Conservation (phyloP, 2,888 invertebrate species). For the Helobdella robusta region DNA sequence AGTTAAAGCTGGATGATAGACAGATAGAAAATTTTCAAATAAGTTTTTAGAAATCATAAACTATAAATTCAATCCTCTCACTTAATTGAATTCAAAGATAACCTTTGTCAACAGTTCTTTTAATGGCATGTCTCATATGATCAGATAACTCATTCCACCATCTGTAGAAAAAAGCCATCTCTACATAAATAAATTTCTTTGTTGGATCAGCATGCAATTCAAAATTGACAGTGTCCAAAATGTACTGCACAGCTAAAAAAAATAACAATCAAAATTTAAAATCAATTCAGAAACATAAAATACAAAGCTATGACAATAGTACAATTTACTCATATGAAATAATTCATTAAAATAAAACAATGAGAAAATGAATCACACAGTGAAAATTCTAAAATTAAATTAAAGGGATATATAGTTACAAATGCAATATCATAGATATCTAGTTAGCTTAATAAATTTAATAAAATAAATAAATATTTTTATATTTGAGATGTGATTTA, state of each 20-base stretch:
- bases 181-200: conserved; percentile 73
- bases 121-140: conserved; percentile 57
- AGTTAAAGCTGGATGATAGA: too few relatives aligned
- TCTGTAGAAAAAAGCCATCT: conserved; percentile 75
- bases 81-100: too few relatives aligned
- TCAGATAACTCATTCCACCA: conserved; percentile 69
- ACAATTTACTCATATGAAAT: too few relatives aligned
- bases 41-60: too few relatives aligned
- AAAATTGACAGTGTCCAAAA: conserved; percentile 72
- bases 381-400: not conserved
- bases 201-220: conserved; percentile 62
- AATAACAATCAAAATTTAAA: not conserved
- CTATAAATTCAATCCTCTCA: too few relatives aligned
- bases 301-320: too few relatives aligned
- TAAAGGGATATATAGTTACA: not conserved
- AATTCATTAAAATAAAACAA: too few relatives aligned
- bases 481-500: not conserved
- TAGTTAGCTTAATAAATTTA: not conserved
- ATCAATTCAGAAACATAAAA: too few relatives aligned
- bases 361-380: too few relatives aligned
- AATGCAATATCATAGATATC: not conserved
- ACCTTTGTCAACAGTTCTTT: conserved; percentile 57
- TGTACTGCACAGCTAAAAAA: conserved; percentile 66
- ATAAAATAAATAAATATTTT: not conserved
- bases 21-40: too few relatives aligned